Evolutionary conservation across 2,888 invertebrate genomes (phyloP).

Genomic region (Ferrisia virgata): DNA sequence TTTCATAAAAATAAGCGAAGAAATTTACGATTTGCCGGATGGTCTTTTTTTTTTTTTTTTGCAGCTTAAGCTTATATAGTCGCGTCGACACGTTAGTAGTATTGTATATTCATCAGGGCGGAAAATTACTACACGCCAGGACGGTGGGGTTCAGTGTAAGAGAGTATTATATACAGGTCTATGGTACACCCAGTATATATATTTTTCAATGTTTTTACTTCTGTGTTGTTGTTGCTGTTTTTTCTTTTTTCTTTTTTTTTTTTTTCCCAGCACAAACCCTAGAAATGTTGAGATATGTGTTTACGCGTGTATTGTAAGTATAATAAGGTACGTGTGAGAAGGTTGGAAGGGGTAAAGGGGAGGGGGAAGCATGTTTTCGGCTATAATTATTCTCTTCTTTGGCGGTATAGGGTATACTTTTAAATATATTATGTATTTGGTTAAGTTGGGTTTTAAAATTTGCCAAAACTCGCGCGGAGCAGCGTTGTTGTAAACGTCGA

Average conservation of each 20-base stretch:
- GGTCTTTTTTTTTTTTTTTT: neutral
- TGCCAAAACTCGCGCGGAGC: neutral
- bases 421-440: conserved; percentile 2
- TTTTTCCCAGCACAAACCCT: neutral
- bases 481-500: neutral
- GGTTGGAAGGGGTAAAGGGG: neutral
- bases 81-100: neutral
- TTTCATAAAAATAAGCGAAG: neutral
- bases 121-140: neutral
- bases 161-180: no score
- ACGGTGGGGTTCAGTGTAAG: neutral
- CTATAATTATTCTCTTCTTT: neutral
- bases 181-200: no score
- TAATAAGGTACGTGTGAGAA: no score
- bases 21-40: conserved; percentile 8
- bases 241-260: no score
- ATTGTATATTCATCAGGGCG: neutral
- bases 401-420: neutral
- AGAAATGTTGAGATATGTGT: neutral
- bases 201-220: neutral
- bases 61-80: neutral
- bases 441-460: neutral
- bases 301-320: neutral
- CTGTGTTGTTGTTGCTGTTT: no score
- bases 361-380: neutral